phyloP scores from a whole-genome alignment of 2,797 vertebrate species.

The Sebastes dallii region DNA sequence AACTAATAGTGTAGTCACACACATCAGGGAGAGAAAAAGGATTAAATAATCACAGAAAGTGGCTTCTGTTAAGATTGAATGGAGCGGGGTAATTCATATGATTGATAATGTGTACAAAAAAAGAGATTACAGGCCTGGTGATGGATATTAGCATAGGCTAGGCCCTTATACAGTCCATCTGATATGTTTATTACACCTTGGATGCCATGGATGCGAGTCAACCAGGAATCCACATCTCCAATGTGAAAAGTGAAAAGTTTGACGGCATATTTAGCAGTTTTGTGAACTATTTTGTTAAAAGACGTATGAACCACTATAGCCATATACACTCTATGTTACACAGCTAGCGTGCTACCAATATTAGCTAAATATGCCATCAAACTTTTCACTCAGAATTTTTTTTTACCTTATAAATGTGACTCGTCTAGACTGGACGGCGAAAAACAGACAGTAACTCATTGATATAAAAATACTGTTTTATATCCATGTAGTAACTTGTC shows the following conservation, averaged over 20 bases:
- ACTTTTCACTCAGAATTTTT: too few relatives aligned
- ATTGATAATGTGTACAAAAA: slow-evolving; percentile 2
- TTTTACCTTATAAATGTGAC: too few relatives aligned
- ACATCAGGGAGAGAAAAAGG: slow-evolving; percentile 22
- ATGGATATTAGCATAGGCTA: not conserved
- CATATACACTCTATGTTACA: not conserved
- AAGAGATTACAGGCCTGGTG: not conserved
- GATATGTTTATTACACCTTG: not conserved
- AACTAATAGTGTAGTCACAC: slow-evolving; percentile 57
- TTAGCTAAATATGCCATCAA: not conserved
- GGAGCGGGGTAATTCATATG: not conserved
- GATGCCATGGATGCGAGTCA: too few relatives aligned
- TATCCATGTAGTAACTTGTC: too few relatives aligned
- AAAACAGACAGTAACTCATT: too few relatives aligned
- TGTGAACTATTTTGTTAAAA: not conserved
- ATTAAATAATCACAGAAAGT: slow-evolving; percentile 40
- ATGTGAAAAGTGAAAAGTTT: too few relatives aligned
- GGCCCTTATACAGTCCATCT: not conserved
- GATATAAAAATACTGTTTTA: too few relatives aligned
- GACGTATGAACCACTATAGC: not conserved
- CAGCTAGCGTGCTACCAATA: not conserved
- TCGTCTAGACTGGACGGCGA: too few relatives aligned
- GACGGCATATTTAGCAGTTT: not conserved
- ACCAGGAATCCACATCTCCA: too few relatives aligned
- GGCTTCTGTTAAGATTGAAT: slow-evolving; percentile 28